Percentiles rank a stretch among this genome's conserved stretches.
Evolutionary conservation across 2,113 vertebrate species (phyloP).

Genomic region (Onychostruthus taczanowskii): DNA sequence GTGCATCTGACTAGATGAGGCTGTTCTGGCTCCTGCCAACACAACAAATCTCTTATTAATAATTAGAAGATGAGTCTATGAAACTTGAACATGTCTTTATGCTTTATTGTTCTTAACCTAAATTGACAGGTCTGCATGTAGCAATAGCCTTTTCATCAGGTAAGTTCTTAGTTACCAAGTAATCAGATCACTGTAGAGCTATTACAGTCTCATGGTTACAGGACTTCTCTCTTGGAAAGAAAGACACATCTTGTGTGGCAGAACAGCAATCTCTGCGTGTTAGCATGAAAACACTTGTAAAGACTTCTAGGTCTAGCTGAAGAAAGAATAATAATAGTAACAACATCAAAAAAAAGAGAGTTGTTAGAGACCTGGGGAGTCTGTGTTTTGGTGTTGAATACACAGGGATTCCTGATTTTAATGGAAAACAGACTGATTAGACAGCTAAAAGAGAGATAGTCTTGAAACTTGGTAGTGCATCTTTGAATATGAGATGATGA

Average conservation of each 20-base stretch:
- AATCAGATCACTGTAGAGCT: not conserved
- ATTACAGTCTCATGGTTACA: not conserved
- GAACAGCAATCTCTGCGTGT: not conserved
- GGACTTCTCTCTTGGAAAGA: not conserved
- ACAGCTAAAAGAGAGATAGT: not conserved
- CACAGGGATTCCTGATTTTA: not conserved
- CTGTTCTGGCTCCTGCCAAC: not conserved
- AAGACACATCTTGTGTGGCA: not conserved
- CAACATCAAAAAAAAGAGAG: fast-evolving
- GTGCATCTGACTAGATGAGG: not conserved
- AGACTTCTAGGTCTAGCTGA: not conserved
- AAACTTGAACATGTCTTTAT: not conserved
- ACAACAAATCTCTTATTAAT: not conserved
- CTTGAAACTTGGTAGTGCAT: not conserved
- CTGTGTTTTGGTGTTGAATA: not conserved
- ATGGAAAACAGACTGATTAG: not conserved
- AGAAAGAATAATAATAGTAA: not conserved
- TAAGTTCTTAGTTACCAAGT: not conserved
- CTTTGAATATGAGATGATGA: not conserved
- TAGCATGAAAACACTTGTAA: not conserved
- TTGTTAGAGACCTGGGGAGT: not conserved
- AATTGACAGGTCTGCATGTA: not conserved
- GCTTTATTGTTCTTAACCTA: not conserved
- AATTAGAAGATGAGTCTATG: not conserved
- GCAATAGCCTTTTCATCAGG: not conserved